A percentile compares a stretch with the other conserved stretches of the same genome.
Evolutionary conservation across 2,797 vertebrate genomes (phyloP).

Genomic region (Syndactyla subalaris): DNA sequence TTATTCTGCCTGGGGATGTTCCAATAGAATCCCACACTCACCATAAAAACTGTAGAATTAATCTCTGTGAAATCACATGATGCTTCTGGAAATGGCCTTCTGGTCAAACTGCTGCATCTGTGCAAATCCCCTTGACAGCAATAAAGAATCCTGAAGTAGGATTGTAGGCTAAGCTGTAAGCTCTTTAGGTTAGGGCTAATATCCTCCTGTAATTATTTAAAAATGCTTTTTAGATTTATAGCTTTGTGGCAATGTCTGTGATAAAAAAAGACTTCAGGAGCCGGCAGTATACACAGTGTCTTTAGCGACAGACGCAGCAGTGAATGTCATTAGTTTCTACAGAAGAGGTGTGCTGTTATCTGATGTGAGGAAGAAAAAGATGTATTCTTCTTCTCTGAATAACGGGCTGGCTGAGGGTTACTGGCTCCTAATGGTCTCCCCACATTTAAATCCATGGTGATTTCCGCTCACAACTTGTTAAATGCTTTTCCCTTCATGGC

Average conservation of each 20-base stretch:
- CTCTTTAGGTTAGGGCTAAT: not conserved
- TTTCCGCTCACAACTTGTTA: not conserved
- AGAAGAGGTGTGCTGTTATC: not conserved
- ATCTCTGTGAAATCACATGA: not conserved
- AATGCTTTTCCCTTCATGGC: not conserved
- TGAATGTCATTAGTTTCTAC: not conserved
- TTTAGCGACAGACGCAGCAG: not conserved
- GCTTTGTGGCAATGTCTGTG: not conserved
- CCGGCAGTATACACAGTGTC: not conserved
- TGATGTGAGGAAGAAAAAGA: not conserved
- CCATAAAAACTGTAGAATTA: not conserved
- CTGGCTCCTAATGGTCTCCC: not conserved
- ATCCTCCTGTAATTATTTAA: not conserved
- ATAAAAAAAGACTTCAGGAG: not conserved
- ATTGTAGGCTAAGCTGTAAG: constrained; percentile 11
- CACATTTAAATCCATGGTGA: not conserved
- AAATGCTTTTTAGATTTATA: not conserved
- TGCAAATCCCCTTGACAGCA: not conserved
- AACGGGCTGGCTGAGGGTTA: not conserved
- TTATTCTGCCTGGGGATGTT: not conserved
- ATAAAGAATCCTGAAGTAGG: constrained; percentile 12
- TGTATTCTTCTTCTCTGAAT: not conserved
- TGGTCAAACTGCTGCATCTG: not conserved
- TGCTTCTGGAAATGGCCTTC: not conserved
- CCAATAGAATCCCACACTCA: not conserved